Evolutionary conservation across 2,113 vertebrate genomes (phyloP).

Genomic region (Odocoileus virginianus): DNA sequence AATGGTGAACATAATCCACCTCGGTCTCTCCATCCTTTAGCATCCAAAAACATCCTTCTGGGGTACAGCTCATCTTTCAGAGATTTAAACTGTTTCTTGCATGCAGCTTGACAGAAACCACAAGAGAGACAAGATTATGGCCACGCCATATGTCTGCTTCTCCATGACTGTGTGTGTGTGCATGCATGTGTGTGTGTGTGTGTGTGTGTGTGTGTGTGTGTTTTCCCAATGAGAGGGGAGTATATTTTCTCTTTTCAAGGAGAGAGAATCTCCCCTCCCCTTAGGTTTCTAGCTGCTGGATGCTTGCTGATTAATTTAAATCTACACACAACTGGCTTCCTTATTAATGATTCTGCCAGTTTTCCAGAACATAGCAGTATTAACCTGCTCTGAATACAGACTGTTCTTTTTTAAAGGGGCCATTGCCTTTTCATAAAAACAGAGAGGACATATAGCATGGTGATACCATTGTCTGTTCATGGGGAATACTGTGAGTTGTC

Average conservation of each 20-base stretch:
- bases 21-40: neutral
- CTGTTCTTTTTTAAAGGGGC: slow-evolving; percentile 52
- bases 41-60: neutral
- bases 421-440: slow-evolving; percentile 17
- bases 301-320: slow-evolving; percentile 75
- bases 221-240: slow-evolving; percentile 56
- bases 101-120: slow-evolving; percentile 37
- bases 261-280: slow-evolving; percentile 59
- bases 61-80: slow-evolving; percentile 23
- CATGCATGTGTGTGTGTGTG: neutral
- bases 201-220: neutral
- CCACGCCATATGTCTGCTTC: slow-evolving; percentile 24
- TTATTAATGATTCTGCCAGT: slow-evolving; percentile 72
- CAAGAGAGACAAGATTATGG: slow-evolving; percentile 42
- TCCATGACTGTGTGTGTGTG: neutral
- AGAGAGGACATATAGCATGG: neutral
- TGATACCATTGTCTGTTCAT: neutral
- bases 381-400: slow-evolving; percentile 49
- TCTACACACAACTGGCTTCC: slow-evolving; percentile 66
- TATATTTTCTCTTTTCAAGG: slow-evolving; percentile 61
- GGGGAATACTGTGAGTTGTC: neutral
- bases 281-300: slow-evolving; percentile 58
- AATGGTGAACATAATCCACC: neutral
- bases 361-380: slow-evolving; percentile 63
- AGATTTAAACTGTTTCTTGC: slow-evolving; percentile 40